Conservation (phyloP, 2,888 invertebrate genomes). For the Syritta pipiens region DNA sequence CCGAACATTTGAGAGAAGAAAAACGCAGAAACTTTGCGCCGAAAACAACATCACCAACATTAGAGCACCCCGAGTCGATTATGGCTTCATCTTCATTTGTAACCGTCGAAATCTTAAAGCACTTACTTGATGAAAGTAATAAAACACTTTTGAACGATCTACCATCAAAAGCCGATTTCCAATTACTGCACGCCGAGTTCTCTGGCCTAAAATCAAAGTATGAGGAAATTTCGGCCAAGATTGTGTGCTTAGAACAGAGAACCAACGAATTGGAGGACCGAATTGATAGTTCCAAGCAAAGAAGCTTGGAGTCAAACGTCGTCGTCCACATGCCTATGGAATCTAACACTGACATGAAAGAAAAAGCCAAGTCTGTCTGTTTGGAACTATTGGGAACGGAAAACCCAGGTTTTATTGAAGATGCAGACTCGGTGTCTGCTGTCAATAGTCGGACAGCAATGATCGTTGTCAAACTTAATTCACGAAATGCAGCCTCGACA, state of each 20-base stretch:
- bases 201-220: background rate
- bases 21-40: background rate
- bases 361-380: constrained; percentile 2
- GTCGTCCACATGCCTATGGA: constrained; percentile 6
- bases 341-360: background rate
- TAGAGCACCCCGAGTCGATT: background rate
- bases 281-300: background rate
- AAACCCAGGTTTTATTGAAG: background rate
- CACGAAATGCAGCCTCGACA: background rate
- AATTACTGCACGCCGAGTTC: background rate
- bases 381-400: background rate
- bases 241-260: background rate
- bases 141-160: background rate
- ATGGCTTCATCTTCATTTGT: background rate
- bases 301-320: background rate
- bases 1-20: background rate
- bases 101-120: background rate
- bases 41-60: background rate
- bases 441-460: background rate
- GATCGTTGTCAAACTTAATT: background rate
- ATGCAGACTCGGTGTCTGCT: background rate
- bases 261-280: background rate
- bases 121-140: background rate
- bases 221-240: background rate
- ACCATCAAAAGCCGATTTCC: constrained; percentile 1